These are phyloP conservation scores for Probaryconus sp. DNA, from an alignment of 1,140 invertebrate species.

Conservation along the genomic window DNA sequence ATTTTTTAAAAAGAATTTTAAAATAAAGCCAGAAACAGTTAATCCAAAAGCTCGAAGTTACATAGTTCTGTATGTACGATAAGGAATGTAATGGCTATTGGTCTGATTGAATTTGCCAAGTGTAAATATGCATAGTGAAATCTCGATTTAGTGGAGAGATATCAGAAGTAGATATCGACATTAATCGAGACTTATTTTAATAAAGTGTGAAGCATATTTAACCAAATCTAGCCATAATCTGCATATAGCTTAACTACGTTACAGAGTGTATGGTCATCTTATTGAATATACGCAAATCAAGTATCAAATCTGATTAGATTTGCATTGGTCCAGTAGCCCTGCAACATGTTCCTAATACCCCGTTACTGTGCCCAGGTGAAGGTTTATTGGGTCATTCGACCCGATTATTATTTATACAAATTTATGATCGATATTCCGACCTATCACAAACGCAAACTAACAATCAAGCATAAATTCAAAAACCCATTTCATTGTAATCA, in stretches of 20 bases:
- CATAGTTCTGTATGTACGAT: too few species aligned
- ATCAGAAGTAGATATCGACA: constrained; percentile 33
- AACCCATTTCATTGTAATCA: too few species aligned
- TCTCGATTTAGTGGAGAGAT: constrained; percentile 23
- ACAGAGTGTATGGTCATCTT: constrained; percentile 29
- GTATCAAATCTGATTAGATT: constrained; percentile 47
- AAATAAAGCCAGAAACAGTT: too few species aligned
- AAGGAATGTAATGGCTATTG: too few species aligned
- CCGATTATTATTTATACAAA: too few species aligned
- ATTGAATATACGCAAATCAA: constrained; percentile 45
- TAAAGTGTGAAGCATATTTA: constrained; percentile 13
- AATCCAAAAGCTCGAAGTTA: too few species aligned
- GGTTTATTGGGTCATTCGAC: constrained; percentile 29
- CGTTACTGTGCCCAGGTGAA: neutral
- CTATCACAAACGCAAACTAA: too few species aligned
- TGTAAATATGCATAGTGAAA: constrained; percentile 23
- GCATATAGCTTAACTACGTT: constrained; percentile 24
- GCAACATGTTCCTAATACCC: constrained; percentile 31
- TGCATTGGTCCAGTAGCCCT: constrained; percentile 17
- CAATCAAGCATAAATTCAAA: too few species aligned
- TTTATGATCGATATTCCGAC: too few species aligned
- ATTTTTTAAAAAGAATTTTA: too few species aligned
- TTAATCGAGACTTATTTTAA: constrained; percentile 39
- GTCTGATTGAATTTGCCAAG: too few species aligned
- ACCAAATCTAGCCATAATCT: constrained; percentile 13